These are phyloP conservation scores for Dynastes hyllus DNA, from an alignment of 2,888 invertebrate genomes.

Conservation along the genomic window DNA sequence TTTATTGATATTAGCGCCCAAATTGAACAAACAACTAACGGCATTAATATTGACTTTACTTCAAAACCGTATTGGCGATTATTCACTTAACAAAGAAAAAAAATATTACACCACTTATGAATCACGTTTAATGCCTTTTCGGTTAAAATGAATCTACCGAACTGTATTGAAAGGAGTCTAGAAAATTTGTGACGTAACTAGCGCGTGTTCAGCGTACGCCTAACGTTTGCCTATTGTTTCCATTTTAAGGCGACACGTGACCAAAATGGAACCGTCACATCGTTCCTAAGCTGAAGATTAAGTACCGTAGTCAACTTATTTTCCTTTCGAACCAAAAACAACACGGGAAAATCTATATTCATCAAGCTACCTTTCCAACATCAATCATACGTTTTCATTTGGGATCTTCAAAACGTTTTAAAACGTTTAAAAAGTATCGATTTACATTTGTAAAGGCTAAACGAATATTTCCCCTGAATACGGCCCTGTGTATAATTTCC, in stretches of 20 bases:
- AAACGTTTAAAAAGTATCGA: background rate
- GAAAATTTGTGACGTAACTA: constrained; percentile 65
- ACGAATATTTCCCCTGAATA: background rate
- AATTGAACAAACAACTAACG: too few species aligned
- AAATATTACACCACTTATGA: constrained; percentile 47
- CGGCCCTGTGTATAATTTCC: constrained; percentile 30
- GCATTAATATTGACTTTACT: too few species aligned
- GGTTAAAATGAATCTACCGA: constrained; percentile 54
- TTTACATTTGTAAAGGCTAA: background rate
- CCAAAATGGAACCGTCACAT: constrained; percentile 59
- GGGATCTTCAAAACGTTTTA: too few species aligned
- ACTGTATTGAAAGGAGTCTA: constrained; percentile 61
- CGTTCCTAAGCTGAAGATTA: constrained; percentile 39
- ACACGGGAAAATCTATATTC: background rate
- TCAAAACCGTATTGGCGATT: background rate
- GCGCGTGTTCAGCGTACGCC: constrained; percentile 59
- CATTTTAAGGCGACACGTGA: constrained; percentile 58
- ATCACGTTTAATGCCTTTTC: constrained; percentile 63
- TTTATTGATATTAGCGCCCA: too few species aligned
- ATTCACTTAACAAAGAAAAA: constrained; percentile 3
- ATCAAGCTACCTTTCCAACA: background rate
- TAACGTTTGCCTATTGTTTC: constrained; percentile 59
- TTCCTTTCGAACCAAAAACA: background rate
- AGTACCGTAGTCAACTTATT: constrained; percentile 48
- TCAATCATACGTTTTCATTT: too few species aligned